Evolutionary conservation across 2,797 vertebrate species (phyloP).

Genomic region (Sebastes ruberrimus): DNA sequence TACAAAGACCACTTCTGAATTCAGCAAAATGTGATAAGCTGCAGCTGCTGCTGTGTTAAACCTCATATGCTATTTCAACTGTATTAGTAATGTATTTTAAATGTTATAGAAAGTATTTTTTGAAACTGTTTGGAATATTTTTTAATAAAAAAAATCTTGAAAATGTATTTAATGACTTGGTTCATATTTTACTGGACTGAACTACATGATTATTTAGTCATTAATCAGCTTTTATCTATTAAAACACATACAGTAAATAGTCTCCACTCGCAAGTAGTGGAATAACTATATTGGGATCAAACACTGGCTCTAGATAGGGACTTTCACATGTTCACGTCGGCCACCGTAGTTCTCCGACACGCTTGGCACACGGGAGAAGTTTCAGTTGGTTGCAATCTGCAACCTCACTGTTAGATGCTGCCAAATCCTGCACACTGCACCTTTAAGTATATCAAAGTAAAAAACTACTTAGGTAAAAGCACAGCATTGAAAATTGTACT

Average conservation of each 20-base stretch:
- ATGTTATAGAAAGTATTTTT: constrained; percentile 63
- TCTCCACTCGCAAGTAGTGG: neutral
- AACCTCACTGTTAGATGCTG: rapidly evolving
- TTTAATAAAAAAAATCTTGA: constrained; percentile 65
- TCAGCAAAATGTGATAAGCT: neutral
- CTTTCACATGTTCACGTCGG: no score
- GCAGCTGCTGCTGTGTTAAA: constrained; percentile 7
- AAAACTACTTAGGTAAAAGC: neutral
- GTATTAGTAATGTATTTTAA: constrained; percentile 58
- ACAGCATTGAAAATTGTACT: neutral
- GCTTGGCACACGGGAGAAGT: no score
- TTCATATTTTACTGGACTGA: neutral
- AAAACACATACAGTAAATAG: neutral
- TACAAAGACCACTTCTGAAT: constrained; percentile 12
- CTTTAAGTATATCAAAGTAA: rapidly evolving
- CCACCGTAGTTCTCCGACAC: no score
- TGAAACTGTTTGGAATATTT: constrained; percentile 61
- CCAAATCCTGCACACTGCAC: no score
- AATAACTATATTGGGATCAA: neutral
- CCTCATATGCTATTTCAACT: constrained; percentile 31
- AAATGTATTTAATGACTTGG: neutral
- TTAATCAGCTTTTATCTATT: neutral
- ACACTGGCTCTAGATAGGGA: no score
- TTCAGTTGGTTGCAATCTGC: no score
- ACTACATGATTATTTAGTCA: neutral